Base-by-base conservation (phyloP, 1,140 invertebrate species). In the Rhagoletis pomonella region DNA sequence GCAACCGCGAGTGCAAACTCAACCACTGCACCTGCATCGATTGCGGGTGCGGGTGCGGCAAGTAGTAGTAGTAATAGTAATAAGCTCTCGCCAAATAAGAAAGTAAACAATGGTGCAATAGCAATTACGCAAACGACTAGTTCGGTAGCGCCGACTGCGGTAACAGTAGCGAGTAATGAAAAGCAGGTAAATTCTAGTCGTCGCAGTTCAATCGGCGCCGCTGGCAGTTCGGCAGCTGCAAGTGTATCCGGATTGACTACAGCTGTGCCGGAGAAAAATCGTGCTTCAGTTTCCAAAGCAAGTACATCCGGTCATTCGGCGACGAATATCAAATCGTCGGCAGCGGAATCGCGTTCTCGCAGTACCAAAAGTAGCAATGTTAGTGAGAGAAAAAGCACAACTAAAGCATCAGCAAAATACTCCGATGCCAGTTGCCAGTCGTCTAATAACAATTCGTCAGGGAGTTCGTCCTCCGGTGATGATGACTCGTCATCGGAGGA, bases 391-490 rank as follows among this genome's bases (percentile, higher is more conserved):
- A 93, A 47, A 77, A 60, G 17, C n/a, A 73, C 86, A 10, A 1
- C 55, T 9, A 88, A 86, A 87, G 29, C 9, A 17, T 50, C 62
- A 7, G 4, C 64, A 67, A 88, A 88, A 42, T 55, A 55, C 47
- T 86, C 60, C 19, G 85, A 86, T 84, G 87, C 65, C 2, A 88
- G 87, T 17, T 67, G 69, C 84, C 84, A 69, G 12, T 85, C 86
- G 86, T 92, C 69, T n/a, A 73, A 73, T 50, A 73, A 73, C 44
- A 73, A 73, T 73, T 73, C 94, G 89, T 90, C 94, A 44, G 94
- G 95, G 67, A 95, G 94, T 90, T 95, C 95, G 19, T 86, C 88
- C 73, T 95, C 94, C 90, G 95, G 95, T 87, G 95, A 95, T 87
- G 94, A 95, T 87, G 89, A 89, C 9, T 87, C 86, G 42, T 86